These are phyloP conservation scores for Anoplius nigerrimus DNA, from an alignment of 2,888 invertebrate genomes.

Conservation along the genomic window DNA sequence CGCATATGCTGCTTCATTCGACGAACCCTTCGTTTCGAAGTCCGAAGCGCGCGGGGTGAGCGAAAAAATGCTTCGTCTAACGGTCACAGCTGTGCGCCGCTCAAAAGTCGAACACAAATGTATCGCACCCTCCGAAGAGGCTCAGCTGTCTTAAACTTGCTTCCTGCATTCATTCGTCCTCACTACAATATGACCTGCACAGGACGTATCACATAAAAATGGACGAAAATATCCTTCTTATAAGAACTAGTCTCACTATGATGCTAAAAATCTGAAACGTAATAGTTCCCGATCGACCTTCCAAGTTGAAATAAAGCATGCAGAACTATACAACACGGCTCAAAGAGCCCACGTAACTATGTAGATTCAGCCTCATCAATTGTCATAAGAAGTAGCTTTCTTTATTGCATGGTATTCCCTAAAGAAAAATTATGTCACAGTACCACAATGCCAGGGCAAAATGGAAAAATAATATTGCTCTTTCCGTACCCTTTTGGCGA, in stretches of 20 bases:
- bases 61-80: slow-evolving; percentile 36
- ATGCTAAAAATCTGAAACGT: no score
- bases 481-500: slow-evolving; percentile 58
- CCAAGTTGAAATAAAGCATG: no score
- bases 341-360: no score
- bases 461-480: slow-evolving; percentile 66
- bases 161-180: slow-evolving; percentile 1
- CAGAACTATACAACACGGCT: no score
- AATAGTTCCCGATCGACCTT: no score
- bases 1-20: slow-evolving; percentile 58
- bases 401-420: no score
- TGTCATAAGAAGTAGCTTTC: no score
- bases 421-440: no score
- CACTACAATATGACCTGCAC: neutral
- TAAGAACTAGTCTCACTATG: no score
- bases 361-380: no score
- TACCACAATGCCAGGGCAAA: slow-evolving; percentile 23
- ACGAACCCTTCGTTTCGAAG: slow-evolving; percentile 43
- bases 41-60: slow-evolving; percentile 9
- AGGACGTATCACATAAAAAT: neutral
- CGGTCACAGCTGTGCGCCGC: slow-evolving; percentile 36
- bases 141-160: no score
- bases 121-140: neutral
- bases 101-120: neutral
- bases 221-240: no score